These are phyloP conservation scores for Glandiceps talaboti DNA, from an alignment of 53 echinoderm and acorn worm species.

Conservation along the genomic window DNA sequence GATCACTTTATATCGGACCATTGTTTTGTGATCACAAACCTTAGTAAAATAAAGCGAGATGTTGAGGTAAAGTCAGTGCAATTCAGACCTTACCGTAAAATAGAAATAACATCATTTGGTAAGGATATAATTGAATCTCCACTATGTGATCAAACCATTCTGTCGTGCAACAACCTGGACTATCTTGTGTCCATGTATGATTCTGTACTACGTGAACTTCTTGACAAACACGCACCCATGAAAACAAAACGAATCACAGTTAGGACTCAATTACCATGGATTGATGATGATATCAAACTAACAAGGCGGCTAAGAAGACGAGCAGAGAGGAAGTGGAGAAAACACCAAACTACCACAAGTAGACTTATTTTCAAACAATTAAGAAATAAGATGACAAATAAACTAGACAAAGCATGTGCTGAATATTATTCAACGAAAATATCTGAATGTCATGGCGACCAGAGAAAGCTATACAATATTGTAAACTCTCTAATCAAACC, in stretches of 20 bases:
- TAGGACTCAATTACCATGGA: slow-evolving; percentile 24
- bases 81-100: slow-evolving; percentile 9
- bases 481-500: background rate
- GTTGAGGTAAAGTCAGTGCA: background rate
- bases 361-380: background rate
- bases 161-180: slow-evolving; percentile 8
- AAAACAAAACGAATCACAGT: background rate
- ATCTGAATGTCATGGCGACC: background rate
- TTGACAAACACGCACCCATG: slow-evolving; percentile 18
- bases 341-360: background rate
- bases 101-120: slow-evolving; percentile 8
- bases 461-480: background rate
- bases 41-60: background rate
- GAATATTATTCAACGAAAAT: background rate
- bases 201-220: slow-evolving; percentile 7
- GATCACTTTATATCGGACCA: background rate
- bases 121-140: slow-evolving; percentile 21
- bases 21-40: background rate
- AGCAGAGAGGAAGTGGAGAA: slow-evolving; percentile 18
- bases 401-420: background rate
- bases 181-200: slow-evolving; percentile 9
- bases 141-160: background rate
- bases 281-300: slow-evolving; percentile 10
- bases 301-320: slow-evolving; percentile 19
- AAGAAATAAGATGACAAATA: background rate